Evolutionary conservation across 2,888 invertebrate species (phyloP).

Genomic region (Cantharis rustica): DNA sequence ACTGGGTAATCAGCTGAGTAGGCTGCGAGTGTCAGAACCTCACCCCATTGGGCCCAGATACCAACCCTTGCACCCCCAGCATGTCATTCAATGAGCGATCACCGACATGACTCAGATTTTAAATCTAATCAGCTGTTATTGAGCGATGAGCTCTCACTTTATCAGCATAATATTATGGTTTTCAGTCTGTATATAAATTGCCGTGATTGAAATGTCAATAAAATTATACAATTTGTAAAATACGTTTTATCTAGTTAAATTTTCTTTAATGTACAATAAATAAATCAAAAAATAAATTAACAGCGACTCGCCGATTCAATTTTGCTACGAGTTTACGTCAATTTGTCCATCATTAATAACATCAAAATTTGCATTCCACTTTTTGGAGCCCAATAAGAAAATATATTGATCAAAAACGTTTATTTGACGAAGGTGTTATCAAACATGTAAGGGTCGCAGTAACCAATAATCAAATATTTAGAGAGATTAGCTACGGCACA

Average conservation of each 20-base stretch:
- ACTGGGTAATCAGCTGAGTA: slow-evolving; percentile 31
- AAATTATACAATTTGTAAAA: slow-evolving; percentile 3
- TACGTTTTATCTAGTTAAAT: background rate
- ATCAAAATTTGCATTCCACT: background rate
- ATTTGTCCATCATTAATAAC: background rate
- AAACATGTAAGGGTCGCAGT: background rate
- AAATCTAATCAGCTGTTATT: slow-evolving; percentile 44
- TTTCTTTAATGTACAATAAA: background rate
- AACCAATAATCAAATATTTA: slow-evolving; percentile 29
- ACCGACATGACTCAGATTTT: slow-evolving; percentile 43
- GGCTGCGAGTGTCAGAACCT: slow-evolving; percentile 22
- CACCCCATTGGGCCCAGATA: slow-evolving; percentile 4
- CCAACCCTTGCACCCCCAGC: slow-evolving; percentile 21
- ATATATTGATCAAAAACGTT: background rate
- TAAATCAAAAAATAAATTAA: background rate
- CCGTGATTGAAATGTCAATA: slow-evolving; percentile 3
- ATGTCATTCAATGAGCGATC: slow-evolving; percentile 39
- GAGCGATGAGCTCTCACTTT: slow-evolving; percentile 37
- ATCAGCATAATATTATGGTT: slow-evolving; percentile 25
- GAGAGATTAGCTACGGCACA: slow-evolving; percentile 24
- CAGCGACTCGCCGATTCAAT: background rate
- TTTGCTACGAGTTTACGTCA: background rate
- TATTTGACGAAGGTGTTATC: background rate
- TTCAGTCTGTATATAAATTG: slow-evolving; percentile 18
- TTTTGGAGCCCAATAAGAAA: no score